phyloP scores from a whole-genome alignment of 2,113 vertebrate species.

The Nerophis ophidion region DNA sequence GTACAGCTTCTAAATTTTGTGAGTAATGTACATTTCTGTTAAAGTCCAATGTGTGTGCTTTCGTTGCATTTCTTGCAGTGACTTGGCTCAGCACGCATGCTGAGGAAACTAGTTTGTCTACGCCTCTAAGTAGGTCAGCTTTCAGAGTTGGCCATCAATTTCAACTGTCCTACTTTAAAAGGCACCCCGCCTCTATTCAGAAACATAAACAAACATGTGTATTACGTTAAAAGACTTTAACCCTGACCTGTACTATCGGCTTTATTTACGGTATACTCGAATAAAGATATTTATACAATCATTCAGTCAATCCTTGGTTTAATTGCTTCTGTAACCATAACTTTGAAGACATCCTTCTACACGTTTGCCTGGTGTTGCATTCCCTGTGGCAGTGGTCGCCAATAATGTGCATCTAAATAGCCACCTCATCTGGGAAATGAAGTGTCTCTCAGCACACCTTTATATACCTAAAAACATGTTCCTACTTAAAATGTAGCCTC shows the following conservation, averaged over 20 bases:
- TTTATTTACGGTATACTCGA: slow-evolving; percentile 30
- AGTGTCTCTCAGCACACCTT: slow-evolving; percentile 21
- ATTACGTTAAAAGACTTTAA: slow-evolving; percentile 18
- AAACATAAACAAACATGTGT: slow-evolving; percentile 28
- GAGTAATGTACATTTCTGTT: not conserved
- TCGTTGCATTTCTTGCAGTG: slow-evolving; percentile 46
- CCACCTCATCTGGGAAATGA: slow-evolving; percentile 26
- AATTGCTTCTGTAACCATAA: not conserved
- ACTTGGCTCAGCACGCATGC: slow-evolving; percentile 56
- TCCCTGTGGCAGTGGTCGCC: slow-evolving; percentile 10
- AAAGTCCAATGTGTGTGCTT: slow-evolving; percentile 30
- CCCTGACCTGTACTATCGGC: slow-evolving; percentile 3
- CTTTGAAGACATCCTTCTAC: not conserved
- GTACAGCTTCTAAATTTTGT: not conserved
- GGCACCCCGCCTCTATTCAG: slow-evolving; percentile 31
- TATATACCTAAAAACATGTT: slow-evolving; percentile 23
- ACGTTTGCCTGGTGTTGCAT: slow-evolving; percentile 5
- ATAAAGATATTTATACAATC: slow-evolving; percentile 5
- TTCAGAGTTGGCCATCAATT: slow-evolving; percentile 75
- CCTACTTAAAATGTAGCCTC: slow-evolving; percentile 36
- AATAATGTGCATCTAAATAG: slow-evolving; percentile 16
- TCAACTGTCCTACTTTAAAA: slow-evolving; percentile 73
- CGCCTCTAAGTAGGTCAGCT: slow-evolving; percentile 77
- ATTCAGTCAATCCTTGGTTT: not conserved
- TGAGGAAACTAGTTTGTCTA: slow-evolving; percentile 69